These are phyloP conservation scores for Serripes groenlandicus DNA, from an alignment of 2,888 invertebrate genomes.

Conservation along the genomic window DNA sequence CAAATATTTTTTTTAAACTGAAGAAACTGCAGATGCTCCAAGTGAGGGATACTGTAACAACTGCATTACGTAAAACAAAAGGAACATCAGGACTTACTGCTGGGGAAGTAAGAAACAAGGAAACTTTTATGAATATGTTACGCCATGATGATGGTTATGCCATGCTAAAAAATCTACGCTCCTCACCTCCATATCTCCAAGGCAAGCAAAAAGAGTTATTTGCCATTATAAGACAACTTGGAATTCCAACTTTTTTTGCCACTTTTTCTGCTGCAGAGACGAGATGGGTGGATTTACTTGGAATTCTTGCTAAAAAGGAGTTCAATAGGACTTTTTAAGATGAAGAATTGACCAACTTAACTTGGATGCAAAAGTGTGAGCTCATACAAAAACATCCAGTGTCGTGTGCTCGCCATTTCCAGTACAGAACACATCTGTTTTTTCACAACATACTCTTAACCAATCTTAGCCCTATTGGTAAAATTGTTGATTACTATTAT, in stretches of 20 bases:
- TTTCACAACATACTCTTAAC: conserved; percentile 26
- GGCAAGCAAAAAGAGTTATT: neutral
- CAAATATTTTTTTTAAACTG: conserved; percentile 19
- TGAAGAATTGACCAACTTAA: conserved; percentile 10
- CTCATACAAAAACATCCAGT: conserved; percentile 55
- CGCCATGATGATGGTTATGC: neutral
- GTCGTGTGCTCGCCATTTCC: conserved; percentile 61
- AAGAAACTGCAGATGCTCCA: conserved; percentile 28
- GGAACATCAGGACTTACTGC: conserved; percentile 19
- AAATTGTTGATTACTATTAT: conserved; percentile 56
- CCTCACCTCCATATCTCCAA: conserved; percentile 5
- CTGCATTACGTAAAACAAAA: conserved; percentile 36
- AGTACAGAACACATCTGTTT: conserved; percentile 52
- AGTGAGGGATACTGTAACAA: conserved; percentile 29
- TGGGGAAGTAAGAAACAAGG: conserved; percentile 17
- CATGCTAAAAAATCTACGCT: neutral
- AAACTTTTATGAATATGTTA: neutral
- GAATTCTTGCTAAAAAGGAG: neutral
- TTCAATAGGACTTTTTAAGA: neutral
- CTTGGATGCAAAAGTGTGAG: conserved; percentile 29
- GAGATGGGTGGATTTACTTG: neutral
- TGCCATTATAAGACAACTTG: conserved; percentile 10
- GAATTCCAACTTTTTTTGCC: neutral
- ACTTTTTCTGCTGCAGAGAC: conserved; percentile 7
- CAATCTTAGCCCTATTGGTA: conserved; percentile 40